Evolutionary conservation across 2,113 vertebrate genomes (phyloP), one percentile per base, ranked within the genome.

Genomic region (Hemibagrus wyckioides): DNA sequence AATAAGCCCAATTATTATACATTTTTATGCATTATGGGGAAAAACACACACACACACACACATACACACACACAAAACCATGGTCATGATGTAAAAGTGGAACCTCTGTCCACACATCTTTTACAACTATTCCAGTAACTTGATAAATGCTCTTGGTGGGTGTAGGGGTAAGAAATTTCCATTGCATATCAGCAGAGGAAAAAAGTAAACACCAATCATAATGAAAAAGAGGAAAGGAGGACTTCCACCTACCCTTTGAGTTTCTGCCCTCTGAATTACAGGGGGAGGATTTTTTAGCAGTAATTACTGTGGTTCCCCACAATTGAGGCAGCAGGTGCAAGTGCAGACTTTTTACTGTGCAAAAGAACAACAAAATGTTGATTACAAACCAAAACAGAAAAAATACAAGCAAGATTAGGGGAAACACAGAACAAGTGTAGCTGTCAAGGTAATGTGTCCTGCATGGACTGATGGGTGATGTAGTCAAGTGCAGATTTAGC

Each of bases 211-310:
- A 65, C 15, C 9, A 75, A 54, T 84, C 21, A 71, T 19, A 28
- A 54, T 89, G n/a, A 83, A 76, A 84, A 87, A 87, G 57, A 86
- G 79, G 89, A 84, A 80, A 83, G 71, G 33, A 82, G 14, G 44
- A 57, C 85, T 86, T 80, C 59, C 76, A 59, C 54, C 77, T 86
- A 56, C 73, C 25, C n/a, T 17, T 17, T 0, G 15, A n/a, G 44
- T 15, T 30, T 52, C 52, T 84, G 25, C 67, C 50, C 67, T 84
- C 1, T 69, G 23, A 69, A 84, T 54, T 71, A 71, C 65, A 19
- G 19, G 23, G 19, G 23, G 25, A 57, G 54, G 11, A 13, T 44
- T 76, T 39, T 63, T 65, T 83, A 3, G 71, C 2, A 73, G 5
- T 73, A 71, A 71, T 7, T 71, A 33, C 33, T 19, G 30, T 39